These are phyloP conservation scores for Hymenopus coronatus DNA, from an alignment of 2,888 invertebrate genomes.

Conservation along the genomic window DNA sequence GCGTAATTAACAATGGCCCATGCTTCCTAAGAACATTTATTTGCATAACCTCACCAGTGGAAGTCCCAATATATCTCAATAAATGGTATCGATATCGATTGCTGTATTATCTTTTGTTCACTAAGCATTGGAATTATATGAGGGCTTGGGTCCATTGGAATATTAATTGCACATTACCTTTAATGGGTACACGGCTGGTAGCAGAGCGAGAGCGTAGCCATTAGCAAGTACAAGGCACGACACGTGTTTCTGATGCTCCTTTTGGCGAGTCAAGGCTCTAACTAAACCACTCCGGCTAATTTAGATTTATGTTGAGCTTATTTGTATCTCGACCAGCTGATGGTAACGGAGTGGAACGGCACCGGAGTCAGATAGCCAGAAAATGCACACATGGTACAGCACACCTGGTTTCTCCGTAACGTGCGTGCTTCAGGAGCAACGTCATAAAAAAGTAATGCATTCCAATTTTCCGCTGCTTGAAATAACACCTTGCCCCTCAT, in stretches of 20 bases:
- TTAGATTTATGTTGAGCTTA: neutral
- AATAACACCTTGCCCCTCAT: too few species aligned
- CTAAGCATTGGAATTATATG: neutral
- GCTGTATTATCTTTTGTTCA: neutral
- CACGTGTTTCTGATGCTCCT: neutral
- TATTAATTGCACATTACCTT: neutral
- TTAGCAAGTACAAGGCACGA: neutral
- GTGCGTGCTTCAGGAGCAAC: neutral
- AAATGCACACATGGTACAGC: neutral
- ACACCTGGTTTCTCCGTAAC: neutral
- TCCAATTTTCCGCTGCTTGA: too few species aligned
- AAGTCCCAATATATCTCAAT: neutral
- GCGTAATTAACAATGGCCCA: too few species aligned
- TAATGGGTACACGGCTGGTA: neutral
- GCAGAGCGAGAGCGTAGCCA: neutral
- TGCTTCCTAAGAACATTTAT: neutral
- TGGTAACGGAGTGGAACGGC: neutral
- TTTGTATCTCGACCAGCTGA: neutral
- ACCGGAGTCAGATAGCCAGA: neutral
- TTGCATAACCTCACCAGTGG: neutral
- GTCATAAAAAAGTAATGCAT: too few species aligned
- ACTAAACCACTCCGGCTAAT: neutral
- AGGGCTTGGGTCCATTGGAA: neutral
- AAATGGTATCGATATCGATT: neutral
- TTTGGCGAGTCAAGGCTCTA: neutral